phyloP scores from a whole-genome alignment of 2,888 invertebrate genomes.

The Ophion ventricosus region DNA sequence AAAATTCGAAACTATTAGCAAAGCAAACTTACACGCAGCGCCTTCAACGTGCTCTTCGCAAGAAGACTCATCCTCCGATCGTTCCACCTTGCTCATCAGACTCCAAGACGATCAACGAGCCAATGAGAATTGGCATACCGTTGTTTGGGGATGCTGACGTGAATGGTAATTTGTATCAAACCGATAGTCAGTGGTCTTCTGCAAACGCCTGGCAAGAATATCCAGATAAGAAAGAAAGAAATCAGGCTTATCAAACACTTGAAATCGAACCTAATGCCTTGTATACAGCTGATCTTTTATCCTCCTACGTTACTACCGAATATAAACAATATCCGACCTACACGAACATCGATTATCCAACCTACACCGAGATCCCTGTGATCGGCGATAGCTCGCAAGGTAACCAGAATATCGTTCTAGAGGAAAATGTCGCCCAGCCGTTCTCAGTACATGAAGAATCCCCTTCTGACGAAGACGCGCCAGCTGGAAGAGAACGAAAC shows the following conservation, averaged over 20 bases:
- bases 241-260: conserved; percentile 8
- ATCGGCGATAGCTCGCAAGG: conserved; percentile 3
- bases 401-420: neutral
- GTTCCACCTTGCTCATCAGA: neutral
- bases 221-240: neutral
- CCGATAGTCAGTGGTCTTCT: conserved; percentile 49
- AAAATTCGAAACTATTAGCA: conserved; percentile 6
- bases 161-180: conserved; percentile 60
- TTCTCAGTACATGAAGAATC: neutral
- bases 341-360: neutral
- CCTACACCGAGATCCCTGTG: conserved; percentile 20
- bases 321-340: too few species aligned
- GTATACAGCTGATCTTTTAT: conserved; percentile 17
- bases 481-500: neutral
- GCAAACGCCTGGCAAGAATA: conserved; percentile 8
- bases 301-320: neutral
- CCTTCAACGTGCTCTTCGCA: conserved; percentile 25
- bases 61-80: neutral
- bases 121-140: conserved; percentile 69
- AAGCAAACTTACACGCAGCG: neutral
- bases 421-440: neutral
- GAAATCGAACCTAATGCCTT: conserved; percentile 11
- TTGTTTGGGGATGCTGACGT: conserved; percentile 64
- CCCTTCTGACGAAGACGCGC: neutral
- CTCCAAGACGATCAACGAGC: conserved; percentile 34